Evolutionary conservation across 2,888 invertebrate genomes (phyloP), one percentile per base, ranked within the genome.

Genomic region (Epistrophella euchroma): DNA sequence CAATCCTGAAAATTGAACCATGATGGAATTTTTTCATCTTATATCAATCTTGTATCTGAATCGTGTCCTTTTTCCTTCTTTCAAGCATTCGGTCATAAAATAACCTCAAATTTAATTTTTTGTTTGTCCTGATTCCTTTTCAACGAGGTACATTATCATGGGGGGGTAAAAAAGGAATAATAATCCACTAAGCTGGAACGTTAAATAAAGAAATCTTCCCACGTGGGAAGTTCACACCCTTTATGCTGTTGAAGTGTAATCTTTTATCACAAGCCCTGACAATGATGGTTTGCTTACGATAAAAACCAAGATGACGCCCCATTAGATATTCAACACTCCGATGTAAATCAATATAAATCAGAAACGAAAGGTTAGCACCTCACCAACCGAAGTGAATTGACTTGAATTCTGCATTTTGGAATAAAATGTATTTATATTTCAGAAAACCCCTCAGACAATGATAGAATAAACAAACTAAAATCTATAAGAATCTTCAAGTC

Each of bases 311-410:
- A 66, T 64, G 62, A 77, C 77, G 85, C 81, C 81, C 76, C 73
- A 86, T 86, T 86, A 86, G 81, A 73, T 62, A 81, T 70, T 62
- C 70, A 70, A 77, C 58, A 85, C 76, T 81, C 77, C 64, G 47
- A 70, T 73, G 76, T 81, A 52, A 73, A 70, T 85, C 75, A 66
- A 76, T 80, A 85, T 85, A 84, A 80, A 84, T 80, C 75, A 80
- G 37, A 40, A 47, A 60, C 15, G 40, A 15, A 17, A 15, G n/a
- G 40, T 22, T 19, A 37, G 9, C 32, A 32, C 32, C 32, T 11
- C 19, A 4, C 0, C 0, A 10, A 40, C 13, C 52, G n/a, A 28
- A 60, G 47, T 56, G 56, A 25, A 75, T 72, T 55, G 32, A 45
- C 80, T 72, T n/a, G 2, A 40, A 60, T 37, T 45, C 32, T n/a